Conservation (phyloP, 2,113 vertebrate genomes). For the Chinchilla lanigera region DNA sequence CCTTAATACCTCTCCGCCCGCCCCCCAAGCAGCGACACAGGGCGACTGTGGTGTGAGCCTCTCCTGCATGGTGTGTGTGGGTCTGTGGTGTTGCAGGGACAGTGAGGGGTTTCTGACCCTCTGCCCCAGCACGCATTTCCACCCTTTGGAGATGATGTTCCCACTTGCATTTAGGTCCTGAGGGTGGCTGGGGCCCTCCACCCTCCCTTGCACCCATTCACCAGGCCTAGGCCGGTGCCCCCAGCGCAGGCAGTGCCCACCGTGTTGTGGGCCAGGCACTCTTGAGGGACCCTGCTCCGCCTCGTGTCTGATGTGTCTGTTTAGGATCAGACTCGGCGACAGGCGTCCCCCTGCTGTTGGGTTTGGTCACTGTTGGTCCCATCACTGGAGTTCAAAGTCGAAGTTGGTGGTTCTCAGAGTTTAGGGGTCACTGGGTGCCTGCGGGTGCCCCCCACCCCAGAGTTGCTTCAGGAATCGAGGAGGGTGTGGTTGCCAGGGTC, state of each 20-base stretch:
- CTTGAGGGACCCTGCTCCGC: not conserved
- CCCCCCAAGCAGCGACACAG: accelerated
- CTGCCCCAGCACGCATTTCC: not conserved
- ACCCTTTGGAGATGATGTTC: not conserved
- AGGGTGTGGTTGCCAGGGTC: not conserved
- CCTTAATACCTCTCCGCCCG: not conserved
- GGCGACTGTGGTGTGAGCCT: not conserved
- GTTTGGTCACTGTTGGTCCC: accelerated
- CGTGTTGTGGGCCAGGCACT: too few relatives aligned
- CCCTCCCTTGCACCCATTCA: not conserved
- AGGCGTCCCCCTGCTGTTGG: accelerated
- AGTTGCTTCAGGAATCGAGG: not conserved
- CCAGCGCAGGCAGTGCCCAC: not conserved
- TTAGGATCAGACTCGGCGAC: not conserved
- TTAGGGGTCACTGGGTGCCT: not conserved
- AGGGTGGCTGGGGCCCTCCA: not conserved
- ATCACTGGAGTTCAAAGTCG: not conserved
- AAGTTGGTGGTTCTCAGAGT: not conserved
- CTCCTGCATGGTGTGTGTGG: not conserved
- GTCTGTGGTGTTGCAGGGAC: not conserved
- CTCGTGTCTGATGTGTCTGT: accelerated
- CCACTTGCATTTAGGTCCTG: accelerated
- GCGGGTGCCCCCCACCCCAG: not conserved
- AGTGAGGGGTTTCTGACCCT: not conserved
- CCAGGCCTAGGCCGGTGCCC: not conserved